These are phyloP conservation scores for Chironomus tepperi DNA, from an alignment of 1,140 invertebrate genomes.

Conservation along the genomic window DNA sequence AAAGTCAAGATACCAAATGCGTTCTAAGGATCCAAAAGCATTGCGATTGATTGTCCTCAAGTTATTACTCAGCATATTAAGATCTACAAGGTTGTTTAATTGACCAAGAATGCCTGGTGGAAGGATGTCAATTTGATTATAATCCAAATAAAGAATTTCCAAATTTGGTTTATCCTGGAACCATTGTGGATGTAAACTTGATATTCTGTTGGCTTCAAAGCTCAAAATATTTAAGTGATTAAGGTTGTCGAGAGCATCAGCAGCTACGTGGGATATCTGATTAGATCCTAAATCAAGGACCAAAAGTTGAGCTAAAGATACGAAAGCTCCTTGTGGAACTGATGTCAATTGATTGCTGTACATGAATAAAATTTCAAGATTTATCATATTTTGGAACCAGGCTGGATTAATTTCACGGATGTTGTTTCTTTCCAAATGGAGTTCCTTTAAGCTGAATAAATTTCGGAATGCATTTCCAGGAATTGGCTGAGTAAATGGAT, in stretches of 20 bases:
- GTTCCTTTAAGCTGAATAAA: too few relatives aligned
- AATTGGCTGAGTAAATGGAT: background rate
- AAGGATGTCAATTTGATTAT: background rate
- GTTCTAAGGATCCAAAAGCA: background rate
- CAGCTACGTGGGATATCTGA: too few relatives aligned
- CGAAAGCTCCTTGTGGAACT: too few relatives aligned
- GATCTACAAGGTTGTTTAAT: background rate
- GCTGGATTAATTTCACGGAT: too few relatives aligned
- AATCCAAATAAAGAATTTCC: background rate
- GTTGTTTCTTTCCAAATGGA: too few relatives aligned
- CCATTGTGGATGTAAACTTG: background rate
- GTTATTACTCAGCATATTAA: background rate
- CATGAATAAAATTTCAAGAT: too few relatives aligned
- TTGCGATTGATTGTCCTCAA: background rate
- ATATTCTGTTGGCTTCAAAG: background rate
- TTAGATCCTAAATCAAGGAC: too few relatives aligned
- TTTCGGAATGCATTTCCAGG: too few relatives aligned
- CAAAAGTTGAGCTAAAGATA: too few relatives aligned
- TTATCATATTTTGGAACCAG: too few relatives aligned
- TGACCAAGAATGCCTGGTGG: background rate
- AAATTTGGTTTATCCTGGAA: background rate
- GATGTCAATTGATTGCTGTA: too few relatives aligned
- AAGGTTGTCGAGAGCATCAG: too few relatives aligned
- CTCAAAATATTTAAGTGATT: background rate
- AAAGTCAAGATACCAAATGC: background rate